Evolutionary conservation across 2,797 vertebrate genomes (phyloP).

Genomic region (Pipistrellus kuhlii): DNA sequence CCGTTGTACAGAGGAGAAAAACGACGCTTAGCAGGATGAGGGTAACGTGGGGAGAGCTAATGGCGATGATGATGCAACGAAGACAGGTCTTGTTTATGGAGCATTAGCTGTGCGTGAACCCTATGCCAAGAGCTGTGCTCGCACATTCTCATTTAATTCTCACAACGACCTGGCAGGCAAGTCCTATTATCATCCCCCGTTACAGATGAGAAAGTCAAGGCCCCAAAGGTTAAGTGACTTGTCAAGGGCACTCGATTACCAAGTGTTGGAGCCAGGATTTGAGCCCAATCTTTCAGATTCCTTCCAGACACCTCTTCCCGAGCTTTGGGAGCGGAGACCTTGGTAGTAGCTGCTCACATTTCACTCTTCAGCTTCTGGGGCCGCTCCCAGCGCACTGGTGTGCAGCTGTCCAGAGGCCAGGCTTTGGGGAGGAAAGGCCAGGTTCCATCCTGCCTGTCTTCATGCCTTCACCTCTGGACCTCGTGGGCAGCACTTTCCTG

Average conservation of each 20-base stretch:
- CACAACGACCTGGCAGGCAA: not conserved
- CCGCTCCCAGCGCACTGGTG: not conserved
- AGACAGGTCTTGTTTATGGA: not conserved
- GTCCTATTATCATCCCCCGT: not conserved
- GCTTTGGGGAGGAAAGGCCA: not conserved
- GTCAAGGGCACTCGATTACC: not conserved
- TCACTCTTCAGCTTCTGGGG: not conserved
- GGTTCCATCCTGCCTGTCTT: not conserved
- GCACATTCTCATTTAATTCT: not conserved
- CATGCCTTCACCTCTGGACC: not conserved
- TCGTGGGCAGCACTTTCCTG: conserved; percentile 10
- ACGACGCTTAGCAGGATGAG: not conserved
- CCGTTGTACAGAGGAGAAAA: not conserved
- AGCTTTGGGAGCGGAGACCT: not conserved
- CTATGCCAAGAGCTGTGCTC: not conserved
- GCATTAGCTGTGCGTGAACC: not conserved
- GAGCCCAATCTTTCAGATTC: not conserved
- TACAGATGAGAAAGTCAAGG: not conserved
- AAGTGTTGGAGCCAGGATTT: not conserved
- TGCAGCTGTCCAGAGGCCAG: not conserved
- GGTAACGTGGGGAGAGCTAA: not conserved
- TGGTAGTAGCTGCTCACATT: not conserved
- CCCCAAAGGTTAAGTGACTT: not conserved
- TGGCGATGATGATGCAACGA: not conserved
- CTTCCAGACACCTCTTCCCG: conserved; percentile 9